phyloP scores from a whole-genome alignment of 2,888 invertebrate genomes.

The Nematopogon swammerdamellus region DNA sequence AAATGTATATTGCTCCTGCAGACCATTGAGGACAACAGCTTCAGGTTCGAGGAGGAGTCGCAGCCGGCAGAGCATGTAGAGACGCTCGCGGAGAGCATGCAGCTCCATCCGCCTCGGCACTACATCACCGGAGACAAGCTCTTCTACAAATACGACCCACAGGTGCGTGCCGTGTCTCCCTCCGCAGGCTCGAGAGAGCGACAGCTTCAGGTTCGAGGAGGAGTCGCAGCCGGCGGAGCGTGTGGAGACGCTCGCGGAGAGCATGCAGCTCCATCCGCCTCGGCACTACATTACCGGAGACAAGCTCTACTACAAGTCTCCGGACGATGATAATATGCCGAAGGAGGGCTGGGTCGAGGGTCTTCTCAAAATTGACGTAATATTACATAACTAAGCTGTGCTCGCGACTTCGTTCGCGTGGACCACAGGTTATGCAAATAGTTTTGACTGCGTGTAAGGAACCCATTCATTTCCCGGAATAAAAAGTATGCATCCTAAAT shows the following conservation, averaged over 20 bases:
- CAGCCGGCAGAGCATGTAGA: slow-evolving; percentile 77
- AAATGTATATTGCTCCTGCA: no score
- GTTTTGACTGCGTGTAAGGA: no score
- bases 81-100: slow-evolving; percentile 73
- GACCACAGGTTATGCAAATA: no score
- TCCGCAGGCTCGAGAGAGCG: slow-evolving; percentile 72
- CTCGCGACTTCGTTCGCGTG: no score
- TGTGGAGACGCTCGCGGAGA: slow-evolving; percentile 72
- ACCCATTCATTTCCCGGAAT: no score
- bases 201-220: slow-evolving; percentile 66
- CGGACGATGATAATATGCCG: no score
- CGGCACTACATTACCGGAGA: slow-evolving; percentile 76
- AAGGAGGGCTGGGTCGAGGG: no score
- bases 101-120: slow-evolving; percentile 73
- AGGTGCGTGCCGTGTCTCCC: slow-evolving; percentile 48
- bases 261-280: slow-evolving; percentile 78
- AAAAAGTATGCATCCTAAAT: no score
- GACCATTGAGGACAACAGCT: slow-evolving; percentile 70
- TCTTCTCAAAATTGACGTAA: no score
- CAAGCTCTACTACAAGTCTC: slow-evolving; percentile 67
- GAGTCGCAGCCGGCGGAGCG: slow-evolving; percentile 72
- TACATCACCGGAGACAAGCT: slow-evolving; percentile 74
- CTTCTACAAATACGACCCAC: slow-evolving; percentile 73
- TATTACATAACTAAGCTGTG: no score
- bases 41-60: slow-evolving; percentile 68